Base-by-base conservation (phyloP, 2,888 invertebrate genomes). In the Drosophila trichaetosa region DNA sequence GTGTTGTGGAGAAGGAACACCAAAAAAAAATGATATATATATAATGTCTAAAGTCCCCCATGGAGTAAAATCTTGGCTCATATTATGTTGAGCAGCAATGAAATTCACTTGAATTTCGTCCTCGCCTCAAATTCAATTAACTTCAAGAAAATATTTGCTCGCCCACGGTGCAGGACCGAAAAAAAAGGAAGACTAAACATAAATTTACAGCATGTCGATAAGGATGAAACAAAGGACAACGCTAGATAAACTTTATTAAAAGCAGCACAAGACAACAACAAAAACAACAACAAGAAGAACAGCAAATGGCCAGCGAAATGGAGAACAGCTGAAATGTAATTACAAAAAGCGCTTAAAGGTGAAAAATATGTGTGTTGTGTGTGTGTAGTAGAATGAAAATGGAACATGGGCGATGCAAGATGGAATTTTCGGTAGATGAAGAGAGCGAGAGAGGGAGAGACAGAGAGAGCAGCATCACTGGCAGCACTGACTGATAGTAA, bases 111-210 rank as follows among this genome's bases (percentile, higher is more conserved):
- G 77, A 81, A 79, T 81, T 83, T 56, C 46, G 51, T 63, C 46
- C 82, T 75, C 56, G 77, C 73, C 83, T 83, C 77, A 77, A 90
- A 90, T 90, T 89, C 89, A 91, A 90, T 90, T 90, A 91, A 87
- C 78, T 88, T 83, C 83, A 88, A 81, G 78, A 85, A 88, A 89
- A 89, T 82, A 89, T 85, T 85, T 89, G 87, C 72, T 71, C 73
- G 89, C 87, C 85, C 77, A 79, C 72, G 87, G 82, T 63, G 81
- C 72, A 51, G n/a, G 38, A 36, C 11, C 13, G 60, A 56, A 38
- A 58, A 59, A 33, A 72, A 40, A 31, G 21, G 54, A 34, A 57
- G 72, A 58, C 73, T 83, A 66, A 86, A 82, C 85, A 86, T 85
- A 83, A 87, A 89, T 89, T 85, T 79, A 80, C 69, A 80, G 82